A percentile compares a stretch with the other conserved stretches of the same genome.
Evolutionary conservation across 2,888 invertebrate species (phyloP).

Genomic region (Thecocarcelia acutangulata): DNA sequence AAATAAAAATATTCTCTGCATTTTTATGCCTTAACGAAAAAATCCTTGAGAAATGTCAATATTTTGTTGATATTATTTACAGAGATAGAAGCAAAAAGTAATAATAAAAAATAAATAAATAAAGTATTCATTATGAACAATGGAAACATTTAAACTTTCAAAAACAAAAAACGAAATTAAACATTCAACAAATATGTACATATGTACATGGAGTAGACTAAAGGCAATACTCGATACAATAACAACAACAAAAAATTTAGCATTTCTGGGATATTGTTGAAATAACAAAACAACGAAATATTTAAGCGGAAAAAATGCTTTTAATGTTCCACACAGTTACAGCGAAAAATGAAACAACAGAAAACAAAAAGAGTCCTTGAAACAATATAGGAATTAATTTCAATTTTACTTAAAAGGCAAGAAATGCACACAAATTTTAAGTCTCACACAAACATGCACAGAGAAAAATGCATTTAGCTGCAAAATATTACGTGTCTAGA

Average conservation of each 20-base stretch:
- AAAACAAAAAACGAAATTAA: conserved; percentile 34
- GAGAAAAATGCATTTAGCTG: conserved; percentile 44
- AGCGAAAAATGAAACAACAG: conserved; percentile 13
- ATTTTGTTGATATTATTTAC: conserved; percentile 51
- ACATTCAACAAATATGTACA: conserved; percentile 33
- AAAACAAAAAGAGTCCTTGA: conserved; percentile 62
- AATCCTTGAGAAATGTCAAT: conserved; percentile 63
- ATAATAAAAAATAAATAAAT: too few species aligned
- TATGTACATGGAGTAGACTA: conserved; percentile 1
- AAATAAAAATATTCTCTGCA: conserved; percentile 30
- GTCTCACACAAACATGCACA: not conserved
- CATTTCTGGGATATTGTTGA: conserved; percentile 63
- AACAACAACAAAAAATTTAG: conserved; percentile 63
- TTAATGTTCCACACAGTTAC: conserved; percentile 48
- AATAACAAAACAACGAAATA: conserved; percentile 49
- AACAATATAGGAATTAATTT: conserved; percentile 66
- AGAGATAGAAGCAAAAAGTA: not conserved
- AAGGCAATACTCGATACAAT: conserved; percentile 44
- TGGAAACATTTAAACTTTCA: conserved; percentile 59
- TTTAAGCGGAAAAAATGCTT: conserved; percentile 64
- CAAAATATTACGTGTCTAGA: conserved; percentile 1
- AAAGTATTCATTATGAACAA: conserved; percentile 57
- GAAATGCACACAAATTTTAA: conserved; percentile 43
- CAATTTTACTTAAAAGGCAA: conserved; percentile 64
- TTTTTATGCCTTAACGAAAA: not conserved